Conservation (phyloP, 2,113 vertebrate species). For the Chaetodon trifascialis region DNA sequence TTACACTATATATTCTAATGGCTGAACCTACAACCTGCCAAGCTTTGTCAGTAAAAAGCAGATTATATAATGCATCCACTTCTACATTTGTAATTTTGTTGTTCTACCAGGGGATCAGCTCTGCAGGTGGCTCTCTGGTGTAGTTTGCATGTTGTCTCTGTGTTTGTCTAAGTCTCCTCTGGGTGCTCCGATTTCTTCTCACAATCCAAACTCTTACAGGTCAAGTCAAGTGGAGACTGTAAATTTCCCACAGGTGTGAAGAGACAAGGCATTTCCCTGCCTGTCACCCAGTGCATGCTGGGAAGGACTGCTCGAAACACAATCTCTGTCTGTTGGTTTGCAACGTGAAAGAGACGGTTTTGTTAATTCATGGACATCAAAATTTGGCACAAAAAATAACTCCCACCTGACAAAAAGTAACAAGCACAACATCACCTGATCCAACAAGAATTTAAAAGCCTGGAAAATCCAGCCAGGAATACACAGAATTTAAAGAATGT, state of each 20-base stretch:
- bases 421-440: neutral
- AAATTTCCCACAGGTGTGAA: constrained; percentile 61
- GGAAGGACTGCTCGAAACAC: constrained; percentile 44
- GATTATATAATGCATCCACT: neutral
- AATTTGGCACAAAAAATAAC: constrained; percentile 11
- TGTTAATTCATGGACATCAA: neutral
- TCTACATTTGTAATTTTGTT: neutral
- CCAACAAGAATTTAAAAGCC: constrained; percentile 4
- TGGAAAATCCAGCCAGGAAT: constrained; percentile 10
- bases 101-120: neutral
- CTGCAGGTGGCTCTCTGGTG: neutral
- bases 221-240: constrained; percentile 34
- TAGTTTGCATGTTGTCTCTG: constrained; percentile 16
- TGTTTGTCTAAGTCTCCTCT: constrained; percentile 26
- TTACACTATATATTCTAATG: neutral
- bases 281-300: constrained; percentile 44
- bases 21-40: neutral
- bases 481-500: constrained; percentile 30
- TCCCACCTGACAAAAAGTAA: neutral
- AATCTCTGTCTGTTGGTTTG: constrained; percentile 21
- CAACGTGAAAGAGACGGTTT: neutral
- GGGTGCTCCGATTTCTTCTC: constrained; percentile 37
- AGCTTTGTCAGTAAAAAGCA: neutral
- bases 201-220: constrained; percentile 31
- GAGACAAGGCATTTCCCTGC: constrained; percentile 41